Base-by-base conservation (phyloP, 2,888 invertebrate species). In the Cloeon dipterum region DNA sequence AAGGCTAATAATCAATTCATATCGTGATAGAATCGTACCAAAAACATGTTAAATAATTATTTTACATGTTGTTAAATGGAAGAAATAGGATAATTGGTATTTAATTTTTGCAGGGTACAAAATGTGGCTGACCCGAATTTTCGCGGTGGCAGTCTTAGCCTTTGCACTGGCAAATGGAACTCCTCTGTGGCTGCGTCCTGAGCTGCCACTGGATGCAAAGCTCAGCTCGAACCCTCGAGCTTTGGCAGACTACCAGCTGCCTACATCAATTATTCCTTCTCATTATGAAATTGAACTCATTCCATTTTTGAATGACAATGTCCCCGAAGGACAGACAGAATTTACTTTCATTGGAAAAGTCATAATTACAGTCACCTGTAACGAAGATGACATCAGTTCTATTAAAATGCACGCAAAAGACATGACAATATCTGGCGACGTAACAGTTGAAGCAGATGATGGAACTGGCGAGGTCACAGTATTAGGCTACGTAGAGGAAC, bases 321-420 rank as follows among this genome's bases (percentile, higher is more conserved):
- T n/a, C 23, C 25, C 25, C 8, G n/a, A 29, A 8, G 10, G 7
- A 7, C 29, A 29, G n/a, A 16, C 7, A 7, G 21, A 37, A 17
- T 20, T 20, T 32, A 29, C 37, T 17, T 37, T 37, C 26, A 17
- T 18, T 4, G 37, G 37, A 17, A 26, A 14, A 2, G 21, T 36
- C n/a, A 11, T 4, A 4, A 36, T 36, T 11, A 1, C 2, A 16
- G 2, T 36, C 18, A 8, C 5, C 18, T 23, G 16, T 8, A 17
- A 10, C 8, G n/a, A 47, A n/a, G 16, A 5, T n/a, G 29, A 29
- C 5, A 29, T 29, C 14, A 7, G 7, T 5, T 5, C 29, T 5
- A 29, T 29, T 16, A n/a, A 29, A 5, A n/a, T 29, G 16, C 29
- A 29, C n/a, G 29, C 29, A n/a, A 23, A 23, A 8, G 25, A 23